phyloP scores from a whole-genome alignment of 2,888 invertebrate species.

The Leucophora obtusa region DNA sequence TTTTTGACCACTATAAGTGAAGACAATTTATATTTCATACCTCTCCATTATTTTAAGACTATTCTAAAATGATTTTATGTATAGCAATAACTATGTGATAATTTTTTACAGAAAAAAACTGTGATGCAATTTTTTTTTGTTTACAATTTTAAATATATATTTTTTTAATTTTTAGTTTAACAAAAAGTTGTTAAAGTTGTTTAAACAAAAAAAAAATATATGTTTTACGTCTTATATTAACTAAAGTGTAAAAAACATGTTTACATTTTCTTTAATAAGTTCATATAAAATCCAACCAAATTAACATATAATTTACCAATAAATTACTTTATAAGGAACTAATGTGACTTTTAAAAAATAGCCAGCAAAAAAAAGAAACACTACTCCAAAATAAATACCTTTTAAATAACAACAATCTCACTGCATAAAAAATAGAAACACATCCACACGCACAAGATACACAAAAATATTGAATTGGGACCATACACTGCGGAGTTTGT shows the following conservation, averaged over 20 bases:
- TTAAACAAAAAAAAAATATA: not conserved
- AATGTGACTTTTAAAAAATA: not conserved
- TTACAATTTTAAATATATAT: not conserved
- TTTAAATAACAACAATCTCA: too few relatives aligned
- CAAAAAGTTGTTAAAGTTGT: not conserved
- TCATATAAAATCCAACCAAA: slow-evolving; percentile 23
- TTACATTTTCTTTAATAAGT: slow-evolving; percentile 6
- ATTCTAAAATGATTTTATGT: slow-evolving; percentile 14
- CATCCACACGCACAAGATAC: too few relatives aligned
- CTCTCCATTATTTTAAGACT: slow-evolving; percentile 43
- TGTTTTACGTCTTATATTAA: too few relatives aligned
- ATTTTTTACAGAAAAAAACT: slow-evolving; percentile 25
- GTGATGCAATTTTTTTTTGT: too few relatives aligned
- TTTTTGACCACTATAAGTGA: too few relatives aligned
- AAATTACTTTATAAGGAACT: not conserved
- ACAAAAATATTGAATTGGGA: too few relatives aligned
- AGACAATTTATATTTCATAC: too few relatives aligned
- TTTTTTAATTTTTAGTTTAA: slow-evolving; percentile 23
- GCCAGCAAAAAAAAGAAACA: too few relatives aligned
- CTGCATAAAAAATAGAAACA: too few relatives aligned
- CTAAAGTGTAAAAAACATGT: slow-evolving; percentile 12
- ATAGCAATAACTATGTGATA: not conserved
- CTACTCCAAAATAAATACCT: too few relatives aligned
- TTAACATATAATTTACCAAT: slow-evolving; percentile 5
- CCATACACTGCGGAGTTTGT: too few relatives aligned